Percentiles rank a stretch among this genome's conserved stretches.
phyloP scores from a whole-genome alignment of 1,140 invertebrate genomes.

The Panagrolaimus sp. region DNA sequence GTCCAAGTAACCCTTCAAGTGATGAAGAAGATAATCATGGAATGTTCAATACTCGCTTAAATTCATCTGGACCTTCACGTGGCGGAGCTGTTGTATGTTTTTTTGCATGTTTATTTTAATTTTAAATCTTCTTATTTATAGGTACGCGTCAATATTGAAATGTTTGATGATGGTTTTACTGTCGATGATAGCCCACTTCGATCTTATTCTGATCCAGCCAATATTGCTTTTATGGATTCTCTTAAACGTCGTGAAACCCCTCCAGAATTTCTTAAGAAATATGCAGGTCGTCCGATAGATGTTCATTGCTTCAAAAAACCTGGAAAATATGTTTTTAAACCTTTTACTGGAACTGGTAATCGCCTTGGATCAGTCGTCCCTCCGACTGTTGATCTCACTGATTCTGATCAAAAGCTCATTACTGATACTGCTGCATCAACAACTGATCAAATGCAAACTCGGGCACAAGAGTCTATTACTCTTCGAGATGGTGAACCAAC shows the following conservation, averaged over 20 bases:
- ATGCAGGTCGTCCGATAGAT: background rate
- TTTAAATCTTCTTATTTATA: background rate
- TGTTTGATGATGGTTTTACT: conserved; percentile 7
- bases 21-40: background rate
- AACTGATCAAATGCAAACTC: conserved; percentile 8
- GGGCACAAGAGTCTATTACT: background rate
- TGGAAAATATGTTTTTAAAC: conserved; percentile 7
- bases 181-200: conserved; percentile 7
- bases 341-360: conserved; percentile 1
- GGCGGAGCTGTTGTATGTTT: conserved; percentile 1
- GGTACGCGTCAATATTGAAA: background rate
- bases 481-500: conserved; percentile 2
- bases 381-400: background rate
- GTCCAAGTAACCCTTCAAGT: background rate
- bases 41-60: conserved; percentile 3
- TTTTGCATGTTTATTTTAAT: background rate
- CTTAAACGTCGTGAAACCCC: conserved; percentile 1
- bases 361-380: background rate
- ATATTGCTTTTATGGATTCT: background rate
- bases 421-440: background rate
- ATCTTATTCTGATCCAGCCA: background rate
- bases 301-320: conserved; percentile 15
- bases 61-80: background rate
- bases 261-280: background rate
- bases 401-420: background rate